These are phyloP conservation scores for Microctenopoma stevenorrisi DNA, from an alignment of 2,797 vertebrate species.

Conservation along the genomic window DNA sequence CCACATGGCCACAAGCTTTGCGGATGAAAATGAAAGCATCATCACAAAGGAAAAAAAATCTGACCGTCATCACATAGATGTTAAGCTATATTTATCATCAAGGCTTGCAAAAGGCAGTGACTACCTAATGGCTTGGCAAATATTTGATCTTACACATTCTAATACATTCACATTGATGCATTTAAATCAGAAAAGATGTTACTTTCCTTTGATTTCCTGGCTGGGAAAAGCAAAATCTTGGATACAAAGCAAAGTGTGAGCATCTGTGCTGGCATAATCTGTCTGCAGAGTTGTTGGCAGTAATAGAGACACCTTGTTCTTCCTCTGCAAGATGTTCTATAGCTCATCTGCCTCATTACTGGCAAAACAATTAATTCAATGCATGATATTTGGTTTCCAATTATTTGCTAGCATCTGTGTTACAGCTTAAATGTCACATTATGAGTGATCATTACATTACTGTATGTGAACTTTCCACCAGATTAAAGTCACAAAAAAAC, in stretches of 20 bases:
- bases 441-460: not conserved
- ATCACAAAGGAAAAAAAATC: constrained; percentile 12
- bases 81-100: constrained; percentile 20
- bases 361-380: constrained; percentile 52
- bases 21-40: constrained; percentile 8
- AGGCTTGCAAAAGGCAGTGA: constrained; percentile 12
- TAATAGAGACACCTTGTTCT: constrained; percentile 56
- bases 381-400: constrained; percentile 38
- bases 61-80: constrained; percentile 7
- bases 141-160: constrained; percentile 45
- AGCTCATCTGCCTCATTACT: constrained; percentile 57
- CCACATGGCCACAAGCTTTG: constrained; percentile 2
- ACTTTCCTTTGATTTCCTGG: constrained; percentile 65
- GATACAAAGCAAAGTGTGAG: constrained; percentile 51
- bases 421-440: constrained; percentile 23
- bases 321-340: constrained; percentile 55
- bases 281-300: constrained; percentile 57
- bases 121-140: constrained; percentile 38
- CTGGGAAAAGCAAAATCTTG: constrained; percentile 46
- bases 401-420: constrained; percentile 41
- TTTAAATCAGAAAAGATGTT: constrained; percentile 48
- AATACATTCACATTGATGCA: constrained; percentile 30
- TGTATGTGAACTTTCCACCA: not conserved
- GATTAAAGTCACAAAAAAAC: not conserved
- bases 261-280: constrained; percentile 63